A percentile compares a stretch with the other conserved stretches of the same genome.
Evolutionary conservation across 2,113 vertebrate species (phyloP).

Genomic region (Brienomyrus longianalis): DNA sequence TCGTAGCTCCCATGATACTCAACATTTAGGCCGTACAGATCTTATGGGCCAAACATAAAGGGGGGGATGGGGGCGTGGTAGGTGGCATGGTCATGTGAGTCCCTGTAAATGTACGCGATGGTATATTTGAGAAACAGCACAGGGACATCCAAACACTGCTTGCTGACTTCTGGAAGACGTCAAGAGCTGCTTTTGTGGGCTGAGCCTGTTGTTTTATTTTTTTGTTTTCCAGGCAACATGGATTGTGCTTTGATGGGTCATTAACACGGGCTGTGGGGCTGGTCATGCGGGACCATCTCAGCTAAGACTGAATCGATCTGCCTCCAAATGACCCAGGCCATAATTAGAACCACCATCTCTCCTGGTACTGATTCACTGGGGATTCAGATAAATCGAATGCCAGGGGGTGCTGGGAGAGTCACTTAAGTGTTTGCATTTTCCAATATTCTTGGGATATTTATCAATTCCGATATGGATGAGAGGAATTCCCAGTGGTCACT

Average conservation of each 20-base stretch:
- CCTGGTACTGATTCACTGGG: not conserved
- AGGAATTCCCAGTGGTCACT: not conserved
- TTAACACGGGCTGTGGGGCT: not conserved
- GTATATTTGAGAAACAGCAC: not conserved
- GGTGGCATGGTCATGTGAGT: not conserved
- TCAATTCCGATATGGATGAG: not conserved
- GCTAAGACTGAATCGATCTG: not conserved
- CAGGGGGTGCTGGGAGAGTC: not conserved
- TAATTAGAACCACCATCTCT: not conserved
- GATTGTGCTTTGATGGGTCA: not conserved
- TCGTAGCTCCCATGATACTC: too few species aligned
- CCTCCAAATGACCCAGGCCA: not conserved
- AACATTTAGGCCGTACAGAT: too few species aligned
- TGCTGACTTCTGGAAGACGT: not conserved
- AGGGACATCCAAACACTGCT: not conserved
- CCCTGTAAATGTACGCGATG: not conserved
- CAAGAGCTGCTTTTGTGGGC: not conserved
- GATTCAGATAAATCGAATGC: not conserved
- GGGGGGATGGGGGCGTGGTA: not conserved
- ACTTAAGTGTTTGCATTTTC: not conserved
- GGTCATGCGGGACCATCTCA: not conserved
- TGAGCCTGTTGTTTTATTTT: not conserved
- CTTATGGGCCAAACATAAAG: too few species aligned
- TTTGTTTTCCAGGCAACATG: not conserved
- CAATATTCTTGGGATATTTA: not conserved